Evolutionary conservation across 2,888 invertebrate genomes (phyloP).

Genomic region (Temnothorax ravouxi): DNA sequence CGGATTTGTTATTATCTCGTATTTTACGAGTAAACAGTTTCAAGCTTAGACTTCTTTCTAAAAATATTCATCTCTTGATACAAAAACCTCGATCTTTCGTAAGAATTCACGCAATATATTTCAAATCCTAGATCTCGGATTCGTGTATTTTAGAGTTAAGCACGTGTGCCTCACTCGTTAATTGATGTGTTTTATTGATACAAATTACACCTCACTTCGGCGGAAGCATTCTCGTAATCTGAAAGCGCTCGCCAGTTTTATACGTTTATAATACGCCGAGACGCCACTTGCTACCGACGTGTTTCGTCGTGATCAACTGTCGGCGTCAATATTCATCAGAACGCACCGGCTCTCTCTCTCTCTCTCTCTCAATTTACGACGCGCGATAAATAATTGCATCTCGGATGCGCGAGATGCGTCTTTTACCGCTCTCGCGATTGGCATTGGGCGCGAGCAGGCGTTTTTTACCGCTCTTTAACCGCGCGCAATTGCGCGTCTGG

Average conservation of each 20-base stretch:
- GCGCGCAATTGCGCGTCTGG: slow-evolving; percentile 40
- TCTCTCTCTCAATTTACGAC: background rate
- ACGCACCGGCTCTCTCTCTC: background rate
- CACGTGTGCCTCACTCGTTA: background rate
- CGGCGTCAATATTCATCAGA: slow-evolving; percentile 33
- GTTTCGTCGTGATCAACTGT: slow-evolving; percentile 23
- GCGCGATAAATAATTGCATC: slow-evolving; percentile 41
- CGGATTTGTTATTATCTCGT: slow-evolving; percentile 9
- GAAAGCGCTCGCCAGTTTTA: background rate
- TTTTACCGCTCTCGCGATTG: background rate
- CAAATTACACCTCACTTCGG: background rate
- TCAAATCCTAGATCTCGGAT: background rate
- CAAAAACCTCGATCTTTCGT: background rate
- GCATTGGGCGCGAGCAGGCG: background rate
- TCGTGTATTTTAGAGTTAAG: background rate
- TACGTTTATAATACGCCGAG: slow-evolving; percentile 2
- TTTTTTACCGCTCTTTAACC: slow-evolving; percentile 13
- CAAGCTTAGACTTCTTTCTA: background rate
- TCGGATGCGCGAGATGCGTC: slow-evolving; percentile 5
- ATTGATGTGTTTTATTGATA: background rate
- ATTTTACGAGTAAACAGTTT: slow-evolving; percentile 11
- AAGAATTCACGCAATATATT: background rate
- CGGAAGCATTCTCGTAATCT: background rate
- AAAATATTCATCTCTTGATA: background rate
- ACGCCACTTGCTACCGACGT: slow-evolving; percentile 27